A percentile compares a stretch with the other conserved stretches of the same genome.
phyloP scores from a whole-genome alignment of 2,797 vertebrate genomes.

The Brachyrhaphis roseni region DNA sequence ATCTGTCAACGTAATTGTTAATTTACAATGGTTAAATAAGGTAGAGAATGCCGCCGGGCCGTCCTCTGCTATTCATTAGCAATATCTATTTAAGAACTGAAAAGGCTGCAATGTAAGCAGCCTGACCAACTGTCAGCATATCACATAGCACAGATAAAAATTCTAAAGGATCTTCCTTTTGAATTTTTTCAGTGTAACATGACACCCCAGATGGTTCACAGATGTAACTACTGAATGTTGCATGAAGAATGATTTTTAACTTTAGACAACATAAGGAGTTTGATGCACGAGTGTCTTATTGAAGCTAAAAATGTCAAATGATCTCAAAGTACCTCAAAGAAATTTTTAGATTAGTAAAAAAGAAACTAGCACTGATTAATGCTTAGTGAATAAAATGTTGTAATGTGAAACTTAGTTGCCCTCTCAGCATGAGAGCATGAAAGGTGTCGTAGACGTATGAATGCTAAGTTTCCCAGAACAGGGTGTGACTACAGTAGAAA shows the following conservation, averaged over 20 bases:
- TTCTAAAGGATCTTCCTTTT: constrained; percentile 7
- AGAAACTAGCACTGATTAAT: background rate
- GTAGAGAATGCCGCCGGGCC: background rate
- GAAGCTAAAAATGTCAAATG: background rate
- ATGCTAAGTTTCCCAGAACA: constrained; percentile 48
- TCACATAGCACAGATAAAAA: constrained; percentile 39
- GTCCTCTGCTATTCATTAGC: background rate
- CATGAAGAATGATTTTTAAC: background rate
- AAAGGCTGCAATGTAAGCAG: constrained; percentile 19
- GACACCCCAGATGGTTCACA: constrained; percentile 25
- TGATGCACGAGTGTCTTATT: background rate
- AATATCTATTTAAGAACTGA: constrained; percentile 10
- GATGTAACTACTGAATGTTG: constrained; percentile 17
- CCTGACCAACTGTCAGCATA: constrained; percentile 44
- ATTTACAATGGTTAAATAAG: background rate
- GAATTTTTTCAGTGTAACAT: background rate
- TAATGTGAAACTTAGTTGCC: constrained; percentile 6
- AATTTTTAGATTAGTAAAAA: background rate
- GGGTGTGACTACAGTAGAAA: constrained; percentile 57
- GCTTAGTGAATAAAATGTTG: background rate
- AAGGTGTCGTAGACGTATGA: constrained; percentile 12
- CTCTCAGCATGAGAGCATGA: background rate
- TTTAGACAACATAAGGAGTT: background rate
- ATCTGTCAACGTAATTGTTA: background rate
- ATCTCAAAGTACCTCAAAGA: background rate